Evolutionary conservation across 2,797 vertebrate species (phyloP).

Genomic region (Masticophis lateralis): DNA sequence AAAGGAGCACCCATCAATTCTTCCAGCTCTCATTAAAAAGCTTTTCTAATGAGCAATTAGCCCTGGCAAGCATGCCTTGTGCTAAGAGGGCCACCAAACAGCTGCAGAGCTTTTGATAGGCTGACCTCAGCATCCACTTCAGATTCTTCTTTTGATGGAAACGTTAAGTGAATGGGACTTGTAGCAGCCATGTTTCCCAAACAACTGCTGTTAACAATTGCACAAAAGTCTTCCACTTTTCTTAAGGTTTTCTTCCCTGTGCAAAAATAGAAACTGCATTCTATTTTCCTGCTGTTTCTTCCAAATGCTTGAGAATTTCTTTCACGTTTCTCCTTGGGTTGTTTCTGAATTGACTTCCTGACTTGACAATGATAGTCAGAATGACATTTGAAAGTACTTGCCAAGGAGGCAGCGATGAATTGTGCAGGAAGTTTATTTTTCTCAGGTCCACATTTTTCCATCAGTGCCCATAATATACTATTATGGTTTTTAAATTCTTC

Average conservation of each 20-base stretch:
- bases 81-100: not conserved
- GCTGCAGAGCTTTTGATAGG: not conserved
- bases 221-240: not conserved
- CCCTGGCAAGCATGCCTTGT: not conserved
- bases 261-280: not conserved
- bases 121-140: not conserved
- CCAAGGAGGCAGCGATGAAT: not conserved
- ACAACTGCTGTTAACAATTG: not conserved
- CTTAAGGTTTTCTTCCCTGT: not conserved
- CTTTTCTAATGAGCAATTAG: not conserved
- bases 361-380: not conserved
- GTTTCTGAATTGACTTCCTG: not conserved
- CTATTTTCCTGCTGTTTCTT: not conserved
- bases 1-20: not conserved
- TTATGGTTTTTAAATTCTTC: not conserved
- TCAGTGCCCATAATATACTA: not conserved
- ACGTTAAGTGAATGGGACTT: not conserved
- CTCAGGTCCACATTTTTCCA: not conserved
- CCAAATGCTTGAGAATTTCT: not conserved
- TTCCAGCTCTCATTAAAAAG: conserved; percentile 43
- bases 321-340: not conserved
- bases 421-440: not conserved
- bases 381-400: not conserved
- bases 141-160: not conserved
- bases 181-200: not conserved